Conservation (phyloP, 2,113 vertebrate genomes). For the Morone chrysops region DNA sequence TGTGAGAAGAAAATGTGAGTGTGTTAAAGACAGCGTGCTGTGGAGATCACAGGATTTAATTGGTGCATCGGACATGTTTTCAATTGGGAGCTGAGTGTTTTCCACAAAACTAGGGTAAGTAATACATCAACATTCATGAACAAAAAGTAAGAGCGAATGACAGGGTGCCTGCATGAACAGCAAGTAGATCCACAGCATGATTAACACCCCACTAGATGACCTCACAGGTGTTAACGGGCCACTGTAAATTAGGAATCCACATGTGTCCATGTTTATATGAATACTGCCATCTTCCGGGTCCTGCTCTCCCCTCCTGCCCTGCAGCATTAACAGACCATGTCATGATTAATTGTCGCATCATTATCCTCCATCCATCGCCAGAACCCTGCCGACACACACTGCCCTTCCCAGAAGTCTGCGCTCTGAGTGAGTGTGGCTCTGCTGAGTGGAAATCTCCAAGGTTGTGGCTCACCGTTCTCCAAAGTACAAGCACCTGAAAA, state of each 20-base stretch:
- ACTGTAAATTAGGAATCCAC: constrained; percentile 39
- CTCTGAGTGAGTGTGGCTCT: constrained; percentile 73
- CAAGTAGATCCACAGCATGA: constrained; percentile 22
- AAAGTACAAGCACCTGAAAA: constrained; percentile 98
- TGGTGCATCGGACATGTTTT: not conserved
- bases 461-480: constrained; percentile 89
- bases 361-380: constrained; percentile 80
- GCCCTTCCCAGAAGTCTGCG: constrained; percentile 90
- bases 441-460: constrained; percentile 87
- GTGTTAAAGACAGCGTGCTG: not conserved
- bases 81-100: not conserved
- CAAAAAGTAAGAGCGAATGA: constrained; percentile 27
- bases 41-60: not conserved
- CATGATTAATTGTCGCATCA: constrained; percentile 91
- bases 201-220: constrained; percentile 41
- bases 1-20: not conserved
- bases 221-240: constrained; percentile 48
- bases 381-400: constrained; percentile 85
- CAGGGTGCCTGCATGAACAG: constrained; percentile 27
- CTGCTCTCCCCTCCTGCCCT: constrained; percentile 23
- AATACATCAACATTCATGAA: constrained; percentile 3
- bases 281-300: constrained; percentile 39
- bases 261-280: constrained; percentile 30
- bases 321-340: constrained; percentile 84
- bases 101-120: not conserved